Conservation (phyloP, 2,888 invertebrate genomes). For the Augiades crinisus region DNA sequence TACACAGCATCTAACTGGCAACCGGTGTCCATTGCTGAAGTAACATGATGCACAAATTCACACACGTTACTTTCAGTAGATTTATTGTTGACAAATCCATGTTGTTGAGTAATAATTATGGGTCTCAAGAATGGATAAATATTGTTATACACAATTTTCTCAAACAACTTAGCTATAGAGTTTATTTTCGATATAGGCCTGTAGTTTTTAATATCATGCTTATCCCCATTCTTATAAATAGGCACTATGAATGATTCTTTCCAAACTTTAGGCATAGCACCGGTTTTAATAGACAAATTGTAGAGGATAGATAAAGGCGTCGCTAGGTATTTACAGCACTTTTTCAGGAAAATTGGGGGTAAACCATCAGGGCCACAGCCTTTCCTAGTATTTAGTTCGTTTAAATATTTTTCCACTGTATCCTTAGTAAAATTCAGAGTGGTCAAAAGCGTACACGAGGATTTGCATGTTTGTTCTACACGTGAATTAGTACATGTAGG, state of each 20-base stretch:
- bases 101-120: background rate
- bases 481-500: background rate
- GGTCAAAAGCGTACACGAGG: too few relatives aligned
- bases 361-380: slow-evolving; percentile 7
- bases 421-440: too few relatives aligned
- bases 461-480: too few relatives aligned
- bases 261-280: slow-evolving; percentile 18
- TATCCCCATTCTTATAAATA: slow-evolving; percentile 18
- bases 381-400: slow-evolving; percentile 8
- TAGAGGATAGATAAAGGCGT: background rate
- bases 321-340: background rate
- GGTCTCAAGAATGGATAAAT: background rate
- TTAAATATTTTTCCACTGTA: slow-evolving; percentile 3
- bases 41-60: slow-evolving; percentile 18
- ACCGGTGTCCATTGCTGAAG: slow-evolving; percentile 23
- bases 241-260: slow-evolving; percentile 16
- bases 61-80: slow-evolving; percentile 24
- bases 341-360: slow-evolving; percentile 9
- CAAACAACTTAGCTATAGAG: background rate
- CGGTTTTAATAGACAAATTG: background rate
- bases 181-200: slow-evolving; percentile 20
- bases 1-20: slow-evolving; percentile 29
- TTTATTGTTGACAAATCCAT: slow-evolving; percentile 2
- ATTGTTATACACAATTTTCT: background rate
- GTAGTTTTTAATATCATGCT: slow-evolving; percentile 9